phyloP scores from a whole-genome alignment of 2,113 vertebrate species.

The Tretioscincus oriximinensis region DNA sequence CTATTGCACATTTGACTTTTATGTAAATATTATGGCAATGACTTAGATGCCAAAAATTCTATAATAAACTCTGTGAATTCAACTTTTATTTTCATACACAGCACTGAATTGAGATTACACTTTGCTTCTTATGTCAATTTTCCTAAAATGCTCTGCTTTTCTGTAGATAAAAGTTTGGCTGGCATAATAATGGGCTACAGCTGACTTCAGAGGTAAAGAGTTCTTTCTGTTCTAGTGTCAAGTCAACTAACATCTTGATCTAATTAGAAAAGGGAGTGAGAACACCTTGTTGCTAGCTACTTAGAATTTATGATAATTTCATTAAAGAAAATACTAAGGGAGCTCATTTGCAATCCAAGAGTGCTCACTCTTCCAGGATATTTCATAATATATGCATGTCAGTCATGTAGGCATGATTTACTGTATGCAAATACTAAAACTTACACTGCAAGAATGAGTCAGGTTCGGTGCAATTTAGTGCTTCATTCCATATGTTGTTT shows the following conservation, averaged over 20 bases:
- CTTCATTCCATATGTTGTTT: conserved; percentile 45
- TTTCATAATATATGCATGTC: conserved; percentile 59
- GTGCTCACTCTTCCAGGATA: conserved; percentile 22
- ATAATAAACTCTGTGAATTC: too few species aligned
- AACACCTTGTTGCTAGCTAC: background rate
- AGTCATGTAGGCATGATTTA: conserved; percentile 51
- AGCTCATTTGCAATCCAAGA: conserved; percentile 29
- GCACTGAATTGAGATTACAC: too few species aligned
- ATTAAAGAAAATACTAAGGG: conserved; percentile 35
- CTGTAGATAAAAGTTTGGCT: background rate
- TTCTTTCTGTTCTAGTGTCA: background rate
- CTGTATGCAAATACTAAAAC: conserved; percentile 57
- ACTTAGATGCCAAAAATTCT: too few species aligned
- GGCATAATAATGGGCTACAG: background rate
- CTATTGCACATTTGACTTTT: too few species aligned
- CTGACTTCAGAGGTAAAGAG: background rate
- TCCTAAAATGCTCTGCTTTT: too few species aligned
- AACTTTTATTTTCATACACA: too few species aligned
- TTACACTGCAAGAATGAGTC: conserved; percentile 65
- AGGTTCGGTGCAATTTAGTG: conserved; percentile 56
- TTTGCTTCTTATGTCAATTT: too few species aligned
- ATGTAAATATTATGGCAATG: too few species aligned
- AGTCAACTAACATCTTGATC: background rate
- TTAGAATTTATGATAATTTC: conserved; percentile 17
- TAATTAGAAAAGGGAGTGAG: background rate